These are phyloP conservation scores for Drosophila carrolli DNA, from an alignment of 1,140 invertebrate genomes.

Conservation along the genomic window DNA sequence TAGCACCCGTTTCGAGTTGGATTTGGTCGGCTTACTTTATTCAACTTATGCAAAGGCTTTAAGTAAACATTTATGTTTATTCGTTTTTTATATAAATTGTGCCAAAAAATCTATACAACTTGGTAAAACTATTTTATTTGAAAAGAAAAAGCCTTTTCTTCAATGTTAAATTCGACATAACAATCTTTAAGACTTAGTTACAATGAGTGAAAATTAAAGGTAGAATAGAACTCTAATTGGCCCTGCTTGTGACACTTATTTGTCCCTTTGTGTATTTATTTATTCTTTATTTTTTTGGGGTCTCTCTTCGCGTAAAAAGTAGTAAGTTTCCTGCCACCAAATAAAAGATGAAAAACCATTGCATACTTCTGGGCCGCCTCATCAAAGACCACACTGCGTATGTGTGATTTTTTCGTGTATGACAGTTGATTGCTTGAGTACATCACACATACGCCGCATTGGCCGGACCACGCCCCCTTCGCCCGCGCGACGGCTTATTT, in stretches of 20 bases:
- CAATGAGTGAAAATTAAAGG: background rate
- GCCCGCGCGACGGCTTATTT: constrained; percentile 29
- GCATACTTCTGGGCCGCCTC: constrained; percentile 30
- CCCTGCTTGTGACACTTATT: background rate
- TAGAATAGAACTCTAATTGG: background rate
- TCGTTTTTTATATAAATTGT: too few species aligned
- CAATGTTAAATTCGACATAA: too few species aligned
- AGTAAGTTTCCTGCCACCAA: background rate
- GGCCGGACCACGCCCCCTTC: constrained; percentile 7
- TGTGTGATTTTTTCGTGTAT: constrained; percentile 10
- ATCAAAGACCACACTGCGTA: constrained; percentile 18
- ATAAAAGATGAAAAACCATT: background rate
- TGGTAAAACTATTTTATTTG: too few species aligned
- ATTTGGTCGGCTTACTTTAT: too few species aligned
- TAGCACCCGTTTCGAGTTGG: too few species aligned
- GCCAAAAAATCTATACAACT: too few species aligned
- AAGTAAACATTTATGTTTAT: too few species aligned
- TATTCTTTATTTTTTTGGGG: background rate
- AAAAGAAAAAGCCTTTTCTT: too few species aligned
- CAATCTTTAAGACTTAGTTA: too few species aligned
- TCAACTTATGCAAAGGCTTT: too few species aligned
- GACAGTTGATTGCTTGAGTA: constrained; percentile 6
- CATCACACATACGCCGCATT: constrained; percentile 45
- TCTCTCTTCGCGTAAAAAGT: background rate
- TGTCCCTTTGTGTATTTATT: background rate